A percentile compares a stretch with the other conserved stretches of the same genome.
Evolutionary conservation across 2,797 vertebrate species (phyloP).

Genomic region (Parotocinclus haroldoi): DNA sequence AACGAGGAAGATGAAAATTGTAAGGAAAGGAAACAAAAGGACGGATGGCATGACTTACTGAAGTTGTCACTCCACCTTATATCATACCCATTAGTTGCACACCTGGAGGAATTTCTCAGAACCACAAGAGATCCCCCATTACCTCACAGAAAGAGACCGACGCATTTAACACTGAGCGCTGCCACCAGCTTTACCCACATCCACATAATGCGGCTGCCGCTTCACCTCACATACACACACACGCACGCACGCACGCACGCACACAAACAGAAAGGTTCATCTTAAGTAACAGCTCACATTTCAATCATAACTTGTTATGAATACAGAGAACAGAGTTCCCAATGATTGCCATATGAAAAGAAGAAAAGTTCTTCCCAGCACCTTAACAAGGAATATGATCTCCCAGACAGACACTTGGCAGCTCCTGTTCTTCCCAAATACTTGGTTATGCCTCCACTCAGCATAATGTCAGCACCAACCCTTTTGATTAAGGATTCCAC

Average conservation of each 20-base stretch:
- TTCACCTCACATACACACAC: conserved; percentile 57
- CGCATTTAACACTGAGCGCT: conserved; percentile 38
- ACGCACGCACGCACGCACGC: too few relatives aligned
- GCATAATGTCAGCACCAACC: too few relatives aligned
- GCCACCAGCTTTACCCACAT: conserved; percentile 76
- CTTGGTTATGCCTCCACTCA: too few relatives aligned
- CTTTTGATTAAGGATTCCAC: too few relatives aligned
- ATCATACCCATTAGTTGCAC: conserved; percentile 61
- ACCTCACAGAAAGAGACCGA: conserved; percentile 48
- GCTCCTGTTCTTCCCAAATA: too few relatives aligned
- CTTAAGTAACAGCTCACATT: conserved; percentile 68
- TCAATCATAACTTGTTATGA: conserved; percentile 74
- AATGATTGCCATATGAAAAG: conserved; percentile 60
- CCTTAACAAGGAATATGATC: too few relatives aligned
- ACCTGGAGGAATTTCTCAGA: conserved; percentile 58
- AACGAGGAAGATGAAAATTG: conserved; percentile 15
- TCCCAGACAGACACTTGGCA: too few relatives aligned
- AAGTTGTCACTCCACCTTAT: conserved; percentile 71
- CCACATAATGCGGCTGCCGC: conserved; percentile 55
- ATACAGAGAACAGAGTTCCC: conserved; percentile 48
- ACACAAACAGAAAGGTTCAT: conserved; percentile 77
- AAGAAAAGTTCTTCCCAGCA: background rate
- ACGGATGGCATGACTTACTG: conserved; percentile 70
- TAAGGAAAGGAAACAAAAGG: conserved; percentile 54
- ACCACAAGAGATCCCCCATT: conserved; percentile 28